Evolutionary conservation across 2,113 vertebrate genomes (phyloP).

Genomic region (Hirundichthys speculiger): DNA sequence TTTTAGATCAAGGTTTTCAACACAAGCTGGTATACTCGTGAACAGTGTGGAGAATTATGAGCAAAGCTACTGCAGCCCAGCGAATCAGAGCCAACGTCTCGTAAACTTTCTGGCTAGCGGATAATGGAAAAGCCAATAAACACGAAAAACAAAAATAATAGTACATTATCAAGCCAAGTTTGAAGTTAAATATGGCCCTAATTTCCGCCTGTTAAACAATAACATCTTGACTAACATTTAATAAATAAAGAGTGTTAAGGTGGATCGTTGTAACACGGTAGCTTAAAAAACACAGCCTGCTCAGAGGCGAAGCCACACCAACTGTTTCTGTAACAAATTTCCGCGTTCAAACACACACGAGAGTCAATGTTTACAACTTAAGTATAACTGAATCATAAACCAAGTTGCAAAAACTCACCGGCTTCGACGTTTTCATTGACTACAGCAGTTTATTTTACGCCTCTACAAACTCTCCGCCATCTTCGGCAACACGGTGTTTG

Average conservation of each 20-base stretch:
- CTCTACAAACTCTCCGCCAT: conserved; percentile 86
- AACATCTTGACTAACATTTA: conserved; percentile 15
- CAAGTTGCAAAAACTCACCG: conserved; percentile 74
- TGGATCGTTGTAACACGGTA: conserved; percentile 64
- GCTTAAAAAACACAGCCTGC: conserved; percentile 60
- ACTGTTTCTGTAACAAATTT: conserved; percentile 33
- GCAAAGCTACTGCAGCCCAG: conserved; percentile 25
- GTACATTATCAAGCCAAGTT: not conserved
- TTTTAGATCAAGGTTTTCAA: not conserved
- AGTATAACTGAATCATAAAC: not conserved
- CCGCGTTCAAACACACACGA: conserved; percentile 12
- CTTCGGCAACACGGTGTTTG: conserved; percentile 85
- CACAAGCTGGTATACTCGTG: not conserved
- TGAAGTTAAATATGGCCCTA: accelerated
- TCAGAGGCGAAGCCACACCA: conserved; percentile 55
- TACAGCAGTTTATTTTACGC: conserved; percentile 77
- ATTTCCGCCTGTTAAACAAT: not conserved
- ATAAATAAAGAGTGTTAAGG: conserved; percentile 33
- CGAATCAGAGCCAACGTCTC: conserved; percentile 40
- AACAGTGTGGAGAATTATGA: not conserved
- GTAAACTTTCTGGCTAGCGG: conserved; percentile 67
- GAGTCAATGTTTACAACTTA: conserved; percentile 19
- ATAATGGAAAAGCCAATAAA: conserved; percentile 25
- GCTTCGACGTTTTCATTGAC: conserved; percentile 77
- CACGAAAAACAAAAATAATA: not conserved